Percentiles rank a stretch among this genome's conserved stretches.
Evolutionary conservation across 2,888 invertebrate species (phyloP).

Genomic region (Ophion slaviceki): DNA sequence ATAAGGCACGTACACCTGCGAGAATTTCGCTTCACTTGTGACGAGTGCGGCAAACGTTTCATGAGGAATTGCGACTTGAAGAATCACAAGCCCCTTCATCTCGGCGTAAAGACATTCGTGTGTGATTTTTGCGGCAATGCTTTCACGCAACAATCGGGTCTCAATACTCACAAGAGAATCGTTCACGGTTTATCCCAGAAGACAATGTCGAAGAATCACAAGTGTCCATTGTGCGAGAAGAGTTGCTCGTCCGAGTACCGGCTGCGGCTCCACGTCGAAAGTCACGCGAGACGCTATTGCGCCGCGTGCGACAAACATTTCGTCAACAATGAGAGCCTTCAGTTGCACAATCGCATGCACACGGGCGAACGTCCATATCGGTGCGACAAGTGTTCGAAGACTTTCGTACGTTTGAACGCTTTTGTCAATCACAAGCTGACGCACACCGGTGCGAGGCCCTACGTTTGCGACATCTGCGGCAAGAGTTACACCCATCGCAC

Average conservation of each 20-base stretch:
- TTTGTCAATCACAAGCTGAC: conserved; percentile 24
- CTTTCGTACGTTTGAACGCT: conserved; percentile 77
- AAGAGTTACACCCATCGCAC: conserved; percentile 53
- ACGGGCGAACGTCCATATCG: conserved; percentile 80
- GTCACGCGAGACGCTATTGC: conserved; percentile 31
- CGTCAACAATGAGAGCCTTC: conserved; percentile 71
- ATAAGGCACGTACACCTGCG: conserved; percentile 49
- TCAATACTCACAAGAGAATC: conserved; percentile 25
- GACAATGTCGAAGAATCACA: conserved; percentile 37
- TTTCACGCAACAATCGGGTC: conserved; percentile 41
- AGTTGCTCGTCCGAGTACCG: conserved; percentile 44
- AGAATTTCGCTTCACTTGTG: conserved; percentile 51
- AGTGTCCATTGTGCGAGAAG: conserved; percentile 58
- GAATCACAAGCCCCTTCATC: conserved; percentile 53
- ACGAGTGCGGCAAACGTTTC: conserved; percentile 57
- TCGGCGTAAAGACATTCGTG: conserved; percentile 48
- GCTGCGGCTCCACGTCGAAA: conserved; percentile 10
- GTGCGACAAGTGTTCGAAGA: conserved; percentile 78
- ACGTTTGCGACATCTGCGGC: conserved; percentile 54
- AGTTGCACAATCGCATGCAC: conserved; percentile 79
- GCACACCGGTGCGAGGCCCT: conserved; percentile 51
- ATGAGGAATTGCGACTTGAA: conserved; percentile 57
- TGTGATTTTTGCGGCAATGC: conserved; percentile 69
- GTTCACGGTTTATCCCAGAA: conserved; percentile 53
- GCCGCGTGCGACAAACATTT: conserved; percentile 43